phyloP scores from a whole-genome alignment of 2,113 vertebrate genomes.

The Coptodon rendalli region DNA sequence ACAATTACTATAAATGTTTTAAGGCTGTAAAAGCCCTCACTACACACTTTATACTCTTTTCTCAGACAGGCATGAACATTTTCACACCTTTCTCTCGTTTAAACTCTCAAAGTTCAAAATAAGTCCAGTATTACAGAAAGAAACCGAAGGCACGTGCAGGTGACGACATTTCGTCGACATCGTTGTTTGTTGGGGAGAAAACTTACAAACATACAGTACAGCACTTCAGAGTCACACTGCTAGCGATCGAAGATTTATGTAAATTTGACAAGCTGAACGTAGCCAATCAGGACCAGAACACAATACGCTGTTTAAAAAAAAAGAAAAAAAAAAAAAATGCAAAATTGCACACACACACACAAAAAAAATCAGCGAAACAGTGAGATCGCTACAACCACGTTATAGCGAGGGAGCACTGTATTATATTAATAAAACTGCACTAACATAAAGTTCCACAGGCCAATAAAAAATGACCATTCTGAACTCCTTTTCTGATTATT shows the following conservation, averaged over 20 bases:
- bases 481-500: not conserved
- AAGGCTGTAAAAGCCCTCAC: not conserved
- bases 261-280: not conserved
- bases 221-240: fast-evolving
- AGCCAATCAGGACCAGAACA: not conserved
- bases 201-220: fast-evolving
- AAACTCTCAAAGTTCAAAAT: not conserved
- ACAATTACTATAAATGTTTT: fast-evolving
- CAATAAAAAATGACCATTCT: not conserved
- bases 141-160: not conserved
- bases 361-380: too few species aligned
- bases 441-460: not conserved
- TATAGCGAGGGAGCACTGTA: not conserved
- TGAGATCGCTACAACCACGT: fast-evolving
- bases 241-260: not conserved
- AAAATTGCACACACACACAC: not conserved
- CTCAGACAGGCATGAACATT: not conserved
- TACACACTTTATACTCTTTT: not conserved
- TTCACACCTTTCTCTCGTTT: not conserved
- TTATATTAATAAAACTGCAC: not conserved
- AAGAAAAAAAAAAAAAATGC: fast-evolving
- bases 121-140: fast-evolving
- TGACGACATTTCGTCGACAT: fast-evolving
- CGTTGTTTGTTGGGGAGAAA: not conserved
- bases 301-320: fast-evolving